Conservation (phyloP, 37 sponge, comb jelly and placozoan genomes). For the Halisarca cf. caerulea region DNA sequence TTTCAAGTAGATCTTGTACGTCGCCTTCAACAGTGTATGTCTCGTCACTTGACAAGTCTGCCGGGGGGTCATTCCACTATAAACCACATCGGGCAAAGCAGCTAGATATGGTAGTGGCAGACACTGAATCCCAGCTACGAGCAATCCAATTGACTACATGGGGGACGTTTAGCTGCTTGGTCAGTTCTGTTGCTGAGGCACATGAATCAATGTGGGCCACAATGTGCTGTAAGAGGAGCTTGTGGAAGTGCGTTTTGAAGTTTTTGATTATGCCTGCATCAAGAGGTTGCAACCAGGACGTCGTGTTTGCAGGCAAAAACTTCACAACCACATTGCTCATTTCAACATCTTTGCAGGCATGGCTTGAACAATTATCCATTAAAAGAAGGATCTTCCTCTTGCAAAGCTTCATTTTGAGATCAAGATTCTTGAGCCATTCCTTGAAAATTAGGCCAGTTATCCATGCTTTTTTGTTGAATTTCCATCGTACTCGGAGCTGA, state of each 20-base stretch:
- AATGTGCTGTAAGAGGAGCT: background rate
- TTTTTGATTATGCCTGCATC: background rate
- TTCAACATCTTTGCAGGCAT: background rate
- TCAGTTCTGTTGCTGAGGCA: background rate
- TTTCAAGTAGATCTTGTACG: no score
- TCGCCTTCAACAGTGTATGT: no score
- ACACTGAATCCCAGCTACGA: background rate
- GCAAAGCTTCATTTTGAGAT: background rate
- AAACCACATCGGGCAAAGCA: background rate
- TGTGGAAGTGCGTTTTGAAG: background rate
- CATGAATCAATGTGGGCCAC: background rate
- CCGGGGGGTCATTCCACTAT: background rate
- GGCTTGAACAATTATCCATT: background rate
- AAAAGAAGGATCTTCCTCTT: conserved; percentile 13
- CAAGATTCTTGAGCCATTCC: conserved; percentile 10
- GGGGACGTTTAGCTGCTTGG: background rate
- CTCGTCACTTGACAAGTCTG: no score
- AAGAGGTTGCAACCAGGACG: background rate
- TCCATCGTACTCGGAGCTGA: conserved; percentile 11
- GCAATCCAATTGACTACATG: conserved; percentile 6
- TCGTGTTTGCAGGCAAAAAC: conserved; percentile 17
- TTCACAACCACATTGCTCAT: background rate
- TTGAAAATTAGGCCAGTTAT: background rate
- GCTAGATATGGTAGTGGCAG: background rate
- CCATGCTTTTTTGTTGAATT: conserved; percentile 21